Evolutionary conservation across 2,888 invertebrate genomes (phyloP), one percentile per base, ranked within the genome.

Genomic region (Heliconius charithonia): DNA sequence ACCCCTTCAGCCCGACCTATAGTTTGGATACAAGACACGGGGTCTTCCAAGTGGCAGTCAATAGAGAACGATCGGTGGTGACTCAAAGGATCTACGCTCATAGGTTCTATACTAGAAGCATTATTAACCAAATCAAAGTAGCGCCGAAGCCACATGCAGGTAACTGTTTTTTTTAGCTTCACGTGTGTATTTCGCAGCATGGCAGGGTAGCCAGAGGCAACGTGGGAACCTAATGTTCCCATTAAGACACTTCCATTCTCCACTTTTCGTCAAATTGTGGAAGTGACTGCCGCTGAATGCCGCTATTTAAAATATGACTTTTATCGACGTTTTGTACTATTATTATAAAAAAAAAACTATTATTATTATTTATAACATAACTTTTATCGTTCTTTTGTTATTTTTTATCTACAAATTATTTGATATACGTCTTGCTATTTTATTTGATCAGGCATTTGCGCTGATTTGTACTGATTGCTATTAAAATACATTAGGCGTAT

Each of bases 41-140:
- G 0, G 92, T 89, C 1, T 95, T 95, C 82, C 92, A 92, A 86
- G 94, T 95, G 3, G 89, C 89, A 10, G 94, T 95, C 0, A 92
- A 95, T 72, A 89, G 95, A 83, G 94, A 95, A 22, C 86, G 93
- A 72, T 95, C 95, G 2, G 87, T 93, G 1, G 94, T 95, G 0
- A 94, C 93, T 3, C 95, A 95, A 77, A 90, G 94, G 82, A 91
- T 95, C 25, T 95, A 90, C 81, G 95, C 95, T 0, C 95, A 95
- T 82, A 89, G 90, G 81, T 95, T 88, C 81, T 95, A 95, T 77
- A 95, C 95, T 3, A 92, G 95, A 80, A 91, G 95, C 22, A 92
- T 95, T 77, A 88, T 95, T 7, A 95, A 95, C 83, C 95, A 95
- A 84, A 92, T 95, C 63, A 88, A 92, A 84, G 93, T 95, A 29